These are phyloP conservation scores for Arctocebus calabarensis DNA, from an alignment of 2,797 vertebrate species.

Conservation along the genomic window DNA sequence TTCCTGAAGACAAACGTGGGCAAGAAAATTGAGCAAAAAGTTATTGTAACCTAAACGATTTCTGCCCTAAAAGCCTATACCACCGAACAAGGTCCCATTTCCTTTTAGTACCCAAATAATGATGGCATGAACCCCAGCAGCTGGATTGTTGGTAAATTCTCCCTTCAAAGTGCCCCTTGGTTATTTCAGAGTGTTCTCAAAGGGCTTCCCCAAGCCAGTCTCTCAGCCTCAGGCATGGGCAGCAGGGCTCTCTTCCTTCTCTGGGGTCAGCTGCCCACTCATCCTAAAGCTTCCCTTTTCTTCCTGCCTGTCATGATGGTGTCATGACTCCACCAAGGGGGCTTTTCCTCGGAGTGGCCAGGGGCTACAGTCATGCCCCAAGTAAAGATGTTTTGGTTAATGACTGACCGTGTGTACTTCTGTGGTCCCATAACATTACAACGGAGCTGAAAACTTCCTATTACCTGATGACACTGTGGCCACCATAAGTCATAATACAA, in stretches of 20 bases:
- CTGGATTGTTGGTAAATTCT: neutral
- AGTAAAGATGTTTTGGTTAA: too few relatives aligned
- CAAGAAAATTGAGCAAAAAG: slow-evolving; percentile 55
- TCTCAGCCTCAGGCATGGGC: neutral
- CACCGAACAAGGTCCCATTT: neutral
- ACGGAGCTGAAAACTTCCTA: too few relatives aligned
- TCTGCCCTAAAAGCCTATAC: neutral
- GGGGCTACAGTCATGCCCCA: too few relatives aligned
- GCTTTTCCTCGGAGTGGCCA: neutral
- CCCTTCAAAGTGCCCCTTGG: neutral
- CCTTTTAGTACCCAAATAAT: neutral
- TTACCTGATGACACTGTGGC: too few relatives aligned
- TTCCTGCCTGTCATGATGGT: neutral
- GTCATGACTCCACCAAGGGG: neutral
- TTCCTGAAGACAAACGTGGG: slow-evolving; percentile 40
- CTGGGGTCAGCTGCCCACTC: neutral
- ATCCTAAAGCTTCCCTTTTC: neutral
- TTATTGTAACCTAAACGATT: neutral
- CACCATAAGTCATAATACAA: too few relatives aligned
- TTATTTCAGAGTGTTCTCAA: neutral
- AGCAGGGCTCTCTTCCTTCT: neutral
- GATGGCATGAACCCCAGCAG: neutral
- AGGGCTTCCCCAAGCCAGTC: too few relatives aligned
- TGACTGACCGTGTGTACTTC: too few relatives aligned
- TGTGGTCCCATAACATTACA: too few relatives aligned